Conservation (phyloP, 2,888 invertebrate genomes). For the Mythimna lalbum region DNA sequence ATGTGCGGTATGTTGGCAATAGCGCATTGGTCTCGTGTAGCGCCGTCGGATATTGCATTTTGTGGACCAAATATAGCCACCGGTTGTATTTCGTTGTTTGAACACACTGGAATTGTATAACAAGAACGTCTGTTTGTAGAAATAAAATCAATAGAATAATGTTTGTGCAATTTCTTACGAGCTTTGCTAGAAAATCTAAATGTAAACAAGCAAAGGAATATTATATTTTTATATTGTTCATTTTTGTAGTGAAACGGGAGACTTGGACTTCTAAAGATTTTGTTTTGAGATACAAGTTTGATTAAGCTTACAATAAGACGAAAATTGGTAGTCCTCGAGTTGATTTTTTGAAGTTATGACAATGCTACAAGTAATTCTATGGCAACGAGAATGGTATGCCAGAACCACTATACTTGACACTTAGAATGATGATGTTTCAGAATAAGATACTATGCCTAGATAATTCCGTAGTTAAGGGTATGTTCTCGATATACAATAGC, state of each 20-base stretch:
- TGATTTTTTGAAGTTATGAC: not conserved
- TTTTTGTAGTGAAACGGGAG: conserved; percentile 9
- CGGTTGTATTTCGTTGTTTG: conserved; percentile 73
- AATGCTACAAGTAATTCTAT: not conserved
- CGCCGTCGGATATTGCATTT: conserved; percentile 79
- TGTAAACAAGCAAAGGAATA: conserved; percentile 2
- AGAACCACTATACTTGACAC: not conserved
- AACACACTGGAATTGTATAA: conserved; percentile 78
- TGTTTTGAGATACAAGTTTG: not conserved
- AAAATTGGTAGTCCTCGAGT: not conserved
- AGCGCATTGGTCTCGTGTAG: conserved; percentile 81
- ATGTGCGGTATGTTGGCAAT: conserved; percentile 83
- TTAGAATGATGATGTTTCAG: not conserved
- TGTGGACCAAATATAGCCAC: conserved; percentile 85
- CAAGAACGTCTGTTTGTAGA: conserved; percentile 20
- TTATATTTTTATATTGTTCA: not conserved
- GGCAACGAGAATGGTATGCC: not conserved
- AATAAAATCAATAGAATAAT: conserved; percentile 38
- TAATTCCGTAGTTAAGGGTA: not conserved
- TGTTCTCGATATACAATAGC: not conserved
- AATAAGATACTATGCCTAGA: not conserved
- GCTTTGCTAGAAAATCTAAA: conserved; percentile 6
- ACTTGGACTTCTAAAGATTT: not conserved
- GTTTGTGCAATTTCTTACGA: conserved; percentile 37
- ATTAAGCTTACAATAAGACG: not conserved